Conservation (phyloP, 1,140 invertebrate species). For the Hycleus cichorii region DNA sequence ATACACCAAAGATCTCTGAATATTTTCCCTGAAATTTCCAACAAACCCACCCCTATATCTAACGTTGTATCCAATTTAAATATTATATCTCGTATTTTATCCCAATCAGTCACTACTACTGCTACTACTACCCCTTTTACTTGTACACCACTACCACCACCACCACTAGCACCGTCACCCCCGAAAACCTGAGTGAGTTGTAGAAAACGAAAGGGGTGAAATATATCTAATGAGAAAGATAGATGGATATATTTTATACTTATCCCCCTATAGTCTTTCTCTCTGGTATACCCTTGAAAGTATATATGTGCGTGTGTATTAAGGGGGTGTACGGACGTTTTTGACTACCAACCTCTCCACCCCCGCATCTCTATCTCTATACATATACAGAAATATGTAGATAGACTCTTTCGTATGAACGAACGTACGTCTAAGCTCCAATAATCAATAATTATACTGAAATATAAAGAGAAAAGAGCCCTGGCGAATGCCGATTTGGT, state of each 20-base stretch:
- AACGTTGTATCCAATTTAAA: conserved; percentile 20
- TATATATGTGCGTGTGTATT: too few relatives aligned
- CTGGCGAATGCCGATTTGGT: conserved; percentile 16
- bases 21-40: background rate
- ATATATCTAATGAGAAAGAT: background rate
- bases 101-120: conserved; percentile 25
- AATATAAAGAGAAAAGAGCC: conserved; percentile 27
- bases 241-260: too few relatives aligned
- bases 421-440: conserved; percentile 16
- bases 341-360: conserved; percentile 11
- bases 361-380: background rate
- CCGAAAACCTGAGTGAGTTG: too few relatives aligned
- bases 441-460: conserved; percentile 30
- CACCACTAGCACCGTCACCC: too few relatives aligned
- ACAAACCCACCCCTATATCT: background rate
- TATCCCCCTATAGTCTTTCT: conserved; percentile 11
- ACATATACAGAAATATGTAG: too few relatives aligned
- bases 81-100: conserved; percentile 26
- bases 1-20: too few relatives aligned
- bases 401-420: too few relatives aligned
- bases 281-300: too few relatives aligned
- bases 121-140: background rate
- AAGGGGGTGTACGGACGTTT: too few relatives aligned
- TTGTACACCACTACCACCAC: conserved; percentile 11
- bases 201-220: conserved; percentile 19